A percentile compares a stretch with the other conserved stretches of the same genome.
These are phyloP conservation scores for Serrognathus titanus DNA, from an alignment of 2,888 invertebrate species.

Conservation along the genomic window DNA sequence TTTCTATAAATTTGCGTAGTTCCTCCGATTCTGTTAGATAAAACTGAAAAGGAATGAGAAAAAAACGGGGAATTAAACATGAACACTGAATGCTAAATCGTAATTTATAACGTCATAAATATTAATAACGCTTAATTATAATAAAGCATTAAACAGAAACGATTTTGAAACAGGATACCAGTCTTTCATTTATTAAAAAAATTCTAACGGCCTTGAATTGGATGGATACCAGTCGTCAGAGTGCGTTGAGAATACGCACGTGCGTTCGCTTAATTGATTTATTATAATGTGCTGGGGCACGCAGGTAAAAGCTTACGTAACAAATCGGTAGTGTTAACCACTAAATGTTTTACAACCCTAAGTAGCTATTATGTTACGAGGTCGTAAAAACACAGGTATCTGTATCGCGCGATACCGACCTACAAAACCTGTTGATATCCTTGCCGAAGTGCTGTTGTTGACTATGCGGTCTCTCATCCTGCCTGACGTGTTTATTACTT, in stretches of 20 bases:
- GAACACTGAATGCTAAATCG: too few relatives aligned
- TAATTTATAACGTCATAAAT: too few relatives aligned
- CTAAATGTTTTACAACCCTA: constrained; percentile 28
- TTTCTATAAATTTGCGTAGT: too few relatives aligned
- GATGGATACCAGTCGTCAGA: background rate
- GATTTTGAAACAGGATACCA: too few relatives aligned
- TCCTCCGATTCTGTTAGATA: too few relatives aligned
- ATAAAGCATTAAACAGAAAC: too few relatives aligned
- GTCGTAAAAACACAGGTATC: constrained; percentile 34
- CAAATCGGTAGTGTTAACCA: constrained; percentile 21
- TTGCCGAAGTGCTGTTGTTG: constrained; percentile 26
- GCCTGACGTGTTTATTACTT: constrained; percentile 4
- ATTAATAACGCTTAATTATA: too few relatives aligned
- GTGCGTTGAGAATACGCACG: constrained; percentile 1
- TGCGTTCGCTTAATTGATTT: constrained; percentile 13
- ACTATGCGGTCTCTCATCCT: constrained; percentile 1
- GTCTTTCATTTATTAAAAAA: too few relatives aligned
- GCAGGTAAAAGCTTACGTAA: constrained; percentile 16
- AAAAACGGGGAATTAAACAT: too few relatives aligned
- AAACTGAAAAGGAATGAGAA: too few relatives aligned
- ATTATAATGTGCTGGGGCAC: constrained; percentile 17
- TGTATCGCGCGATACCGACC: constrained; percentile 31
- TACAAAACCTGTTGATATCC: constrained; percentile 37
- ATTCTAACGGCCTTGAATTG: too few relatives aligned
- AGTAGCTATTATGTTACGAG: constrained; percentile 29